Evolutionary conservation across 1,140 invertebrate genomes (phyloP), one percentile per base, ranked within the genome.

Genomic region (Platorchestia sp.): DNA sequence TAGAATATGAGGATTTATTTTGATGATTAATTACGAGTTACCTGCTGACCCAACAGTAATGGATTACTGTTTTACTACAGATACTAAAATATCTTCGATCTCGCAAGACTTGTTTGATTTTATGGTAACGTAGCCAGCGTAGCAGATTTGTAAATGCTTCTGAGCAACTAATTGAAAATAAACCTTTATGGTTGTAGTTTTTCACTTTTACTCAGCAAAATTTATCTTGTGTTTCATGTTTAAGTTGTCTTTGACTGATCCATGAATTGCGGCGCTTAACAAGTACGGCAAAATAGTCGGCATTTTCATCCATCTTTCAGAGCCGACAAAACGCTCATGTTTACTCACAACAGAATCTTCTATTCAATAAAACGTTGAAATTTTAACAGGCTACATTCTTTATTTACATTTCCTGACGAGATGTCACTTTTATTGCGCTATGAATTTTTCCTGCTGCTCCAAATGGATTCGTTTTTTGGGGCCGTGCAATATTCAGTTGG

Each of bases 401-500:
- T 75, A 75, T 75, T 75, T 75, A 75, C 59, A 75, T 75, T 22
- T 75, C 59, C 27, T 19, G 59, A 75, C 59, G 59, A 75, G 59
- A 75, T 75, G 59, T 27, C 10, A 36, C 59, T 75, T 75, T 75
- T 75, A 75, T 36, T 10, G 14, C 59, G 59, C 59, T 27, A 27
- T 36, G 59, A 75, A 75, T 89, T 89, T 89, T 89, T 44, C 14
- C 87, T 41, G 87, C 36, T 14, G 87, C 87, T 42, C 87, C 36
- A 89, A 89, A 89, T 89, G 87, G 87, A 89, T 89, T 89, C 59
- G 87, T 89, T 89, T 42, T 89, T 89, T 89, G 7, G 3, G 87
- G 59, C 59, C 14, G 0, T 89, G 87, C 87, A 89, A 89, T 89
- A 89, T 89, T 89, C 87, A 89, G 87, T 89, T 89, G 87, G 87